phyloP scores from a whole-genome alignment of 2,888 invertebrate species.

The Perithous albicinctus region DNA sequence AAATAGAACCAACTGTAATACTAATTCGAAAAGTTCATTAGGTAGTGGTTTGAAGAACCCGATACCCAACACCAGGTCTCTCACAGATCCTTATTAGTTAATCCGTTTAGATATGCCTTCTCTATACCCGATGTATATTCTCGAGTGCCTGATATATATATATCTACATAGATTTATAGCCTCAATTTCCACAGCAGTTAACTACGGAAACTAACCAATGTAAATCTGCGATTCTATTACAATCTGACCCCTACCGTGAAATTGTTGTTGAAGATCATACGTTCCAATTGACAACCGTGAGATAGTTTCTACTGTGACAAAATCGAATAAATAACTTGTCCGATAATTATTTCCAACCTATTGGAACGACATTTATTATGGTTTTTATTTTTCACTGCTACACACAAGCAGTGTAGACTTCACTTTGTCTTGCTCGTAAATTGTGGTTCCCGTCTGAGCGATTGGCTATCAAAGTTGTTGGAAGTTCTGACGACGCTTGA shows the following conservation, averaged over 20 bases:
- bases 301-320: no score
- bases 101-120: slow-evolving; percentile 19
- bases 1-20: no score
- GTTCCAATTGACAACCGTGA: neutral
- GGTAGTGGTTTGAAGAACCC: no score
- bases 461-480: slow-evolving; percentile 38
- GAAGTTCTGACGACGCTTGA: neutral
- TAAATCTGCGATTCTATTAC: neutral
- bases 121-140: neutral
- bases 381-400: neutral
- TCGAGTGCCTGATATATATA: neutral
- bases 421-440: neutral
- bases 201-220: neutral
- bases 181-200: neutral
- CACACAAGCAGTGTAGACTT: neutral
- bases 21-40: no score
- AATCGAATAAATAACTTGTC: no score
- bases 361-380: neutral
- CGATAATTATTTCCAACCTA: no score
- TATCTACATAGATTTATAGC: neutral
- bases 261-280: neutral
- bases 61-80: neutral
- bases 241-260: neutral
- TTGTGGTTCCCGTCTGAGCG: neutral
- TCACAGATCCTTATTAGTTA: slow-evolving; percentile 15